A percentile compares a stretch with the other conserved stretches of the same genome.
Conservation (phyloP, 2,113 vertebrate genomes). For the Cacatua alba region DNA sequence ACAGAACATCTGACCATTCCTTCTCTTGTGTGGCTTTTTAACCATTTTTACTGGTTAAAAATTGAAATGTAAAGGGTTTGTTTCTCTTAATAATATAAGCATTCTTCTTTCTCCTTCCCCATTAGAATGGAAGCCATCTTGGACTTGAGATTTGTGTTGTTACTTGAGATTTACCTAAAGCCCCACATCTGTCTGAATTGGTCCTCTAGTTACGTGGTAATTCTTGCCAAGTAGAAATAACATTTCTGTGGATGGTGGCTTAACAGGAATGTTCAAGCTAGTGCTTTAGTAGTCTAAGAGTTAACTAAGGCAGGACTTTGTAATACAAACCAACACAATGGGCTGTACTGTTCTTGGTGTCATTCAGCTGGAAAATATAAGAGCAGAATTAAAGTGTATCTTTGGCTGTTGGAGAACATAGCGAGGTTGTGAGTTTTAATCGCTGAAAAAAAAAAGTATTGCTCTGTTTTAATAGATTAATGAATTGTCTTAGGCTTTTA, state of each 20-base stretch:
- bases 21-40: neutral
- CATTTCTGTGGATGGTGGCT: neutral
- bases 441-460: neutral
- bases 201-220: neutral
- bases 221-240: neutral
- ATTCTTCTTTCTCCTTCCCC: neutral
- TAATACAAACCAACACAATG: neutral
- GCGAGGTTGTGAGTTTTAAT: neutral
- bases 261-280: neutral
- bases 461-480: neutral
- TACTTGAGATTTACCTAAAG: neutral
- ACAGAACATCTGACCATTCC: neutral
- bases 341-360: neutral
- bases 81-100: neutral
- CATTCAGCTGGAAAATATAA: neutral
- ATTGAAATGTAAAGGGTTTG: neutral
- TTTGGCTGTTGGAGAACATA: neutral
- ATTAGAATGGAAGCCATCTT: neutral
- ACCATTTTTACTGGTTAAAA: neutral
- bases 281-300: neutral
- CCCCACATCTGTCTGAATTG: accelerated
- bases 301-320: neutral
- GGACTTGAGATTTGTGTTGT: neutral
- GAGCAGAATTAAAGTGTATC: neutral
- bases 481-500: neutral